Base-by-base conservation (phyloP, 2,113 vertebrate species). In the Phylloscopus whistleri region DNA sequence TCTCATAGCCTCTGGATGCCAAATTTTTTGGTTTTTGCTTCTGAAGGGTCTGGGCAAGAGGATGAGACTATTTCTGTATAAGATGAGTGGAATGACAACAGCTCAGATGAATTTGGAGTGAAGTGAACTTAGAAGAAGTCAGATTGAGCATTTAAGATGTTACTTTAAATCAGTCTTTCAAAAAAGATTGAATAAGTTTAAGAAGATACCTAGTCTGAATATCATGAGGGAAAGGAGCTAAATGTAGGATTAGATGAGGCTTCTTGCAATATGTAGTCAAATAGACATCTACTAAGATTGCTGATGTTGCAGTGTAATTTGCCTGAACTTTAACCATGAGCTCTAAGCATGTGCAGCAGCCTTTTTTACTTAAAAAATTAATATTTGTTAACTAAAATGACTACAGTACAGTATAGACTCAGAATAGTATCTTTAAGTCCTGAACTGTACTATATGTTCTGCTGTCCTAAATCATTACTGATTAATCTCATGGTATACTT, bases 371-470 rank as follows among this genome's bases (percentile, higher is more conserved):
- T 79, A 60, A 87, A 30, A 89, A 74, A 82, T 48, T 76, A 69
- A 53, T 58, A 30, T 66, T 66, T 88, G 13, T 56, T 73, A 70
- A 80, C 58, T 83, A 35, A 74, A 94, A 52, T 69, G 43, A 46
- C 41, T 86, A 9, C 51, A 53, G 51, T 68, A 37, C 51, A 35
- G 17, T 73, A 11, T 63, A 78, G 64, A 41, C 33, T 80, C 22
- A 31, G 59, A 77, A 39, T 62, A 73, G 22, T 89, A 30, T 64
- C 67, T 74, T 66, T 49, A 69, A 80, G 60, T 94, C 95, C 94
- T 94, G 93, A 94, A 95, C 76, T 95, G 21, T 75, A 56, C 60
- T 70, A 49, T 94, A 89, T 94, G 93, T 96, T 95, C 86, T 97
- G 94, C 84, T 84, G 22, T 93, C 62, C 41, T 55, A 72, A 93